These are phyloP conservation scores for Sanderia malayensis DNA, from an alignment of 30 jellyfish, hydroid and myxozoan genomes.

Conservation along the genomic window DNA sequence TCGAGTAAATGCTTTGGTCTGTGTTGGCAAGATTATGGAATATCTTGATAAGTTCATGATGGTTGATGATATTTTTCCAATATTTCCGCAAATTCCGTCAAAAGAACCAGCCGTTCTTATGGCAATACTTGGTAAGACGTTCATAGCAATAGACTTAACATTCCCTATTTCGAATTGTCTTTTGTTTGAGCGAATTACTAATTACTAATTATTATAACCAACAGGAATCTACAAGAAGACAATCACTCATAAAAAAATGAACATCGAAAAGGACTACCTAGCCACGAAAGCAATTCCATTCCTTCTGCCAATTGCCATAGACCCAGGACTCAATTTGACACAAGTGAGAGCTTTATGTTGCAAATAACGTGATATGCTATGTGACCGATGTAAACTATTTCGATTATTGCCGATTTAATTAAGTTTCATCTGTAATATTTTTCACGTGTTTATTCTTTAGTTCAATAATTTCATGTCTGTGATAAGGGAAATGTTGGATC, in stretches of 20 bases:
- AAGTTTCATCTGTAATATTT: no score
- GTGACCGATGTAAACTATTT: no score
- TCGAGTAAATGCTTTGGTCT: constrained; percentile 80
- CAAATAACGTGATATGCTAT: no score
- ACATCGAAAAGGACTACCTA: constrained; percentile 78
- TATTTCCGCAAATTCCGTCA: constrained; percentile 69
- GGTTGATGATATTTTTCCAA: constrained; percentile 83
- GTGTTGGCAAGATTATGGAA: constrained; percentile 81
- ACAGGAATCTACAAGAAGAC: constrained; percentile 90
- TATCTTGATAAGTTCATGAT: constrained; percentile 74
- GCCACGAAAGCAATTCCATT: constrained; percentile 80
- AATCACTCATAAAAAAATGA: constrained; percentile 59
- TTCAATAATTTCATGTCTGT: constrained; percentile 85
- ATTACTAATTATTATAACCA: no score
- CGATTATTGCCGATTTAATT: no score
- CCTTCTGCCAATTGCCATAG: constrained; percentile 80
- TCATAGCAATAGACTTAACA: no score
- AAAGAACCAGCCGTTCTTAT: constrained; percentile 86
- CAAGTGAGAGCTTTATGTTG: constrained; percentile 78
- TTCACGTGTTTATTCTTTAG: constrained; percentile 30
- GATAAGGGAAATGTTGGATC: constrained; percentile 80
- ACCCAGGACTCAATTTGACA: constrained; percentile 62
- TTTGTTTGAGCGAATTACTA: no score
- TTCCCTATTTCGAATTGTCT: no score
- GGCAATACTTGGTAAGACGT: constrained; percentile 82